Evolutionary conservation across 2,888 invertebrate genomes (phyloP), one percentile per base, ranked within the genome.

Genomic region (Timema podura): DNA sequence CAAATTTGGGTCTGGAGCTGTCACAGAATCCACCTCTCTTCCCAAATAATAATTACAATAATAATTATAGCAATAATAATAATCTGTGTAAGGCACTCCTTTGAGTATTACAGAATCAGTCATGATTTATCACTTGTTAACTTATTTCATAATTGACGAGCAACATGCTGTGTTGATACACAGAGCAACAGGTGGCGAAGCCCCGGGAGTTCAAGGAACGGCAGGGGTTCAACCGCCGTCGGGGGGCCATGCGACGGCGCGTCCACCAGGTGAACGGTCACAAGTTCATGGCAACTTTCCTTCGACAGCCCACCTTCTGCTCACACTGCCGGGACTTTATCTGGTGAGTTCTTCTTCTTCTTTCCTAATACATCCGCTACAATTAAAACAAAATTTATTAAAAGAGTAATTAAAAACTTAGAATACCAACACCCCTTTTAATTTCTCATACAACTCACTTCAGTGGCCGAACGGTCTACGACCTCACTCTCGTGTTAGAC

Each of bases 231-330:
- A 96, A 96, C 84, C 88, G 96, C 75, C 90, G 98, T 72, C 91
- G 98, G 73, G 98, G 98, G 75, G 98, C 99, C 75, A 96, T 99
- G 95, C 90, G 98, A 73, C 88, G 98, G 74, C 90, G 97, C 77
- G 96, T 99, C 77, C 99, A 99, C 84, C 96, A 98, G 86, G 89
- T 91, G 75, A 97, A 94, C 83, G 98, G 98, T 65, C 99, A 99
- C 87, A 99, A 99, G 86, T 99, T 99, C 85, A 98, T 99, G 98
- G 98, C 98, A 75, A 98, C 98, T 75, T 97, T 96, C 84, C 88
- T 99, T 78, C 89, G 96, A 68, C 99, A 99, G 84, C 98, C 98
- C 76, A 98, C 98, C 77, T 99, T 99, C 86, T 99, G 99, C 88
- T 97, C 97, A 80, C 96, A 98, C 85, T 99, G 99, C 85, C 90